Base-by-base conservation (phyloP, 2,888 invertebrate genomes). In the Drosophila heteroneura region DNA sequence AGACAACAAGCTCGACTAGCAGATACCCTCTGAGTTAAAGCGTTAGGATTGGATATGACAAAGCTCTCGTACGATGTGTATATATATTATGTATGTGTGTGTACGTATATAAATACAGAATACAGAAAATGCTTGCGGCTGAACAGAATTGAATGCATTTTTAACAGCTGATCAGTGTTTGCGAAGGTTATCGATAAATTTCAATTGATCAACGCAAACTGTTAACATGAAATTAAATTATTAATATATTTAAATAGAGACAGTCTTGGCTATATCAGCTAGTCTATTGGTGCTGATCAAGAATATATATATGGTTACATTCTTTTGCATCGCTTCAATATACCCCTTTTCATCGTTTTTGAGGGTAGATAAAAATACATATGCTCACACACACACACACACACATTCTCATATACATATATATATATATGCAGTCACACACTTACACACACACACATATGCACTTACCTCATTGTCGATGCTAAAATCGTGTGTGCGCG, bases 401-500 rank as follows among this genome's bases (percentile, higher is more conserved):
- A 58, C 58, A 65, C 33, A 37, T 37, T 7, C 16, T 2, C 5
- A 37, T 16, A 9, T 44, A n/a, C 12, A 7, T 41, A 41, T 3
- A 47, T 47, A 47, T 47, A 47, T 47, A 26, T 47, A 5, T 26
- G 26, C 16, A 26, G 26, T 53, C 22, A 10, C 19, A 44, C 33
- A 58, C 57, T 70, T 41, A 56, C 52, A 41, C 60, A 37, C 61
- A 37, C 44, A 47, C 28, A 51, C 28, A 58, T 54, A 63, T 61
- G 62, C 71, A 95, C 96, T 96, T 95, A 98, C 98, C 94, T 97
- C 96, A 95, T 97, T 97, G 75, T 97, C 96, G 68, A 97, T 96
- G 61, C 95, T 94, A 93, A 98, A 97, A 56, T 95, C 94, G 93
- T 97, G 97, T 94, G 97, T 97, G 92, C 95, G 96, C 44, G 97